These are phyloP conservation scores for Erpetoichthys calabaricus DNA, from an alignment of 2,797 vertebrate genomes.

Conservation along the genomic window DNA sequence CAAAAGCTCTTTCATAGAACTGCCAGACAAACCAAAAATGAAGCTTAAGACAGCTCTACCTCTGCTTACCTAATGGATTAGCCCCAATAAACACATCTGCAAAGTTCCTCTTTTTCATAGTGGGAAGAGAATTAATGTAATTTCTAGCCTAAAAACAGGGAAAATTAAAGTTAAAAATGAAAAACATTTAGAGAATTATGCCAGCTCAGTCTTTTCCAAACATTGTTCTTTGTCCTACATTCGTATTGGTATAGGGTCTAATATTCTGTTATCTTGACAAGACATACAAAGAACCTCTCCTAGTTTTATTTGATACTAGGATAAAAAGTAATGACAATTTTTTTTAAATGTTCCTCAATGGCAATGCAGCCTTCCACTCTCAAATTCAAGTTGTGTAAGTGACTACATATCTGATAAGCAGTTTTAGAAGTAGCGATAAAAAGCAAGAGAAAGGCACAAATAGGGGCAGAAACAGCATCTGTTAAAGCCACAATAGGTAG, in stretches of 20 bases:
- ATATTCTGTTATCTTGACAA: background rate
- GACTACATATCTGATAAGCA: too few relatives aligned
- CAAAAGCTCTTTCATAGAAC: too few relatives aligned
- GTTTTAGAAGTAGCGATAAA: too few relatives aligned
- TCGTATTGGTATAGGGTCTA: background rate
- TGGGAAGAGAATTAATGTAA: conserved; percentile 86
- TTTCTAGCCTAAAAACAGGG: conserved; percentile 73
- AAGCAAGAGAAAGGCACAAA: too few relatives aligned
- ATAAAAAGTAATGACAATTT: background rate
- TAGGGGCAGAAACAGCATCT: too few relatives aligned
- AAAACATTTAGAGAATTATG: background rate
- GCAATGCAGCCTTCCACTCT: too few relatives aligned
- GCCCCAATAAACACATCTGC: conserved; percentile 94
- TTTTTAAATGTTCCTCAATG: too few relatives aligned
- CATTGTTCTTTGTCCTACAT: background rate
- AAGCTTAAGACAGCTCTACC: background rate
- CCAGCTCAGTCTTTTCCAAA: background rate
- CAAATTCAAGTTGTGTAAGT: too few relatives aligned
- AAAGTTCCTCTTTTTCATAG: conserved; percentile 96
- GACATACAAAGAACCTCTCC: background rate
- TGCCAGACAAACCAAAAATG: too few relatives aligned
- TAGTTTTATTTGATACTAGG: too few relatives aligned
- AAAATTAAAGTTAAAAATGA: conserved; percentile 12
- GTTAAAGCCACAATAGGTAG: too few relatives aligned
- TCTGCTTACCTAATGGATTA: conserved; percentile 76